These are phyloP conservation scores for Tanypteryx hageni DNA, from an alignment of 2,888 invertebrate genomes.

Conservation along the genomic window DNA sequence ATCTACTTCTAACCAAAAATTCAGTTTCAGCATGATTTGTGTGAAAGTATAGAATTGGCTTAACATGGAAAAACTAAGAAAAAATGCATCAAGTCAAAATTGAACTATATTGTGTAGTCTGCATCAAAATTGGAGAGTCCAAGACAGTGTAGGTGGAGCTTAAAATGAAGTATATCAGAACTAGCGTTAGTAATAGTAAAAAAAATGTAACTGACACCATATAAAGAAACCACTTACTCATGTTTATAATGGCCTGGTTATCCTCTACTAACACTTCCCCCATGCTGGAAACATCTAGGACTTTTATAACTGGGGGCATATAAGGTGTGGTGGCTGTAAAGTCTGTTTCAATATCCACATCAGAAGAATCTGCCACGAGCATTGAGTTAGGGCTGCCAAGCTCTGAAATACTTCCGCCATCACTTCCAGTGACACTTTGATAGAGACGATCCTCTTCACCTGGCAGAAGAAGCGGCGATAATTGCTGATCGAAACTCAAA, in stretches of 20 bases:
- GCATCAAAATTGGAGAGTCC: no score
- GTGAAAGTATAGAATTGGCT: no score
- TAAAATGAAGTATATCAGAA: no score
- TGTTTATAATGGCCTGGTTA: conserved; percentile 68
- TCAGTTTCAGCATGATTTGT: no score
- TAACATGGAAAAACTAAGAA: no score
- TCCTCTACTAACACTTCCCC: conserved; percentile 68
- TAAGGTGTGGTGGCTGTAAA: conserved; percentile 55
- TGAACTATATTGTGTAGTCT: no score
- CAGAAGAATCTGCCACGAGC: conserved; percentile 48
- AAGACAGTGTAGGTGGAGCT: no score
- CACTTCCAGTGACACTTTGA: conserved; percentile 53
- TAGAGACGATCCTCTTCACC: conserved; percentile 74
- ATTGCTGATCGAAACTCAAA: conserved; percentile 76
- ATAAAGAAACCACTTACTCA: conserved; percentile 66
- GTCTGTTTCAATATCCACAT: conserved; percentile 65
- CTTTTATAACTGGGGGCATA: conserved; percentile 66
- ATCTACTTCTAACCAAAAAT: no score
- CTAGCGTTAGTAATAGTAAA: no score
- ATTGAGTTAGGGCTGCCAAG: conserved; percentile 35
- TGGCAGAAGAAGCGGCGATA: conserved; percentile 78
- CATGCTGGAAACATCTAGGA: conserved; percentile 67
- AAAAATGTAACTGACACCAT: no score
- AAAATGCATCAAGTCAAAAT: no score
- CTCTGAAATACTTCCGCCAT: conserved; percentile 38